phyloP scores from a whole-genome alignment of 2,797 vertebrate species.

The Dallia pectoralis region DNA sequence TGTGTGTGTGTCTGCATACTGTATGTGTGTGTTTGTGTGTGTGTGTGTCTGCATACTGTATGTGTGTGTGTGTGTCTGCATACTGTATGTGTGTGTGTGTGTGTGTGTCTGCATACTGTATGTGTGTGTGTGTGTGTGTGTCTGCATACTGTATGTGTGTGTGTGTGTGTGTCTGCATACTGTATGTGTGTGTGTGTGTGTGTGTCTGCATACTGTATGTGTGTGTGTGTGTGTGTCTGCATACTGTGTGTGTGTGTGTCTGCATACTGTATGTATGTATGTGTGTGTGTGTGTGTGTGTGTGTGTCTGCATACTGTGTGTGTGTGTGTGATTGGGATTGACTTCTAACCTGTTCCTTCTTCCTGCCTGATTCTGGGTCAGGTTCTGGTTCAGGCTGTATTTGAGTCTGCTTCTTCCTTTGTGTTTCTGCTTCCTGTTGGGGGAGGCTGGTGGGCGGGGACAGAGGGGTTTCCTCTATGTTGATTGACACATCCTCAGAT shows the following conservation, averaged over 20 bases:
- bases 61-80: too few relatives aligned
- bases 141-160: too few relatives aligned
- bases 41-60: too few relatives aligned
- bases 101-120: too few relatives aligned
- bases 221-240: too few relatives aligned
- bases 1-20: too few relatives aligned
- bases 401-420: constrained; percentile 27
- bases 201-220: too few relatives aligned
- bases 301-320: too few relatives aligned
- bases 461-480: constrained; percentile 51
- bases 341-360: constrained; percentile 37
- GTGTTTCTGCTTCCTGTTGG: constrained; percentile 8
- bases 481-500: constrained; percentile 59
- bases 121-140: background rate
- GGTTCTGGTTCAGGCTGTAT: constrained; percentile 10
- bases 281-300: too few relatives aligned
- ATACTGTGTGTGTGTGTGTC: too few relatives aligned
- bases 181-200: background rate
- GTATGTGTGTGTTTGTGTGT: constrained; percentile 9
- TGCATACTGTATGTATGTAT: too few relatives aligned
- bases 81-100: too few relatives aligned
- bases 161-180: background rate
- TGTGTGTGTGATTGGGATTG: background rate
- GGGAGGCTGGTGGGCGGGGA: background rate
- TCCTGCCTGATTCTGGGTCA: constrained; percentile 24